A percentile compares a stretch with the other conserved stretches of the same genome.
phyloP scores from a whole-genome alignment of 2,888 invertebrate genomes.

The Drosophila paucipuncta region DNA sequence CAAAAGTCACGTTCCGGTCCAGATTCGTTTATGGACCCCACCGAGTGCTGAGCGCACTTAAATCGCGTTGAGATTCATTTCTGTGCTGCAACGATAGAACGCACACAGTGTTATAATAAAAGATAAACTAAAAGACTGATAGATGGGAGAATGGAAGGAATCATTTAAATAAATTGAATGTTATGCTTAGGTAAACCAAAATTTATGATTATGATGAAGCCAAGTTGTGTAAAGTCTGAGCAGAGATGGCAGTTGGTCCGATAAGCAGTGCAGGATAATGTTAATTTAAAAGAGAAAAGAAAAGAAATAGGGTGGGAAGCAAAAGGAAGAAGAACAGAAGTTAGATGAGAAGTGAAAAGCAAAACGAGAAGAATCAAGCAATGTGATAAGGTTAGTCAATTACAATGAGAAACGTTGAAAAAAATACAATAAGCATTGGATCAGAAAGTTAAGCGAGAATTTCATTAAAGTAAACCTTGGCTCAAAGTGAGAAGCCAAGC shows the following conservation, averaged over 20 bases:
- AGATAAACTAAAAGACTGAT: conserved; percentile 7
- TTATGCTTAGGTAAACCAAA: conserved; percentile 29
- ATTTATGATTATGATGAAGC: conserved; percentile 21
- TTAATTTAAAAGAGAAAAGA: neutral
- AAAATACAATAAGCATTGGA: neutral
- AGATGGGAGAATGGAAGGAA: conserved; percentile 15
- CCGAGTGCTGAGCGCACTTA: conserved; percentile 55
- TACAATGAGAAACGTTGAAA: neutral
- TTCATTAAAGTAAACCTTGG: no score
- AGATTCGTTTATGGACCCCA: conserved; percentile 60
- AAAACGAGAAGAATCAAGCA: neutral
- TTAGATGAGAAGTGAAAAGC: no score
- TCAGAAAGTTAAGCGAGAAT: neutral
- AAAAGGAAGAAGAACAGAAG: neutral
- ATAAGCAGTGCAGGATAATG: neutral
- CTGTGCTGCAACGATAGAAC: conserved; percentile 30
- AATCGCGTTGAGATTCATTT: conserved; percentile 56
- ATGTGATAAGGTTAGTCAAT: neutral
- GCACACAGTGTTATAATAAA: neutral
- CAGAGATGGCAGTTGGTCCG: neutral
- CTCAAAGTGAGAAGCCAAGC: neutral
- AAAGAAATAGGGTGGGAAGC: neutral
- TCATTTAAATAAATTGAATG: conserved; percentile 54
- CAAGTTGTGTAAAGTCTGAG: neutral
- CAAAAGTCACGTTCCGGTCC: conserved; percentile 71